These are phyloP conservation scores for Coronaproctus castanopsis DNA, from an alignment of 2,888 invertebrate genomes.

Conservation along the genomic window DNA sequence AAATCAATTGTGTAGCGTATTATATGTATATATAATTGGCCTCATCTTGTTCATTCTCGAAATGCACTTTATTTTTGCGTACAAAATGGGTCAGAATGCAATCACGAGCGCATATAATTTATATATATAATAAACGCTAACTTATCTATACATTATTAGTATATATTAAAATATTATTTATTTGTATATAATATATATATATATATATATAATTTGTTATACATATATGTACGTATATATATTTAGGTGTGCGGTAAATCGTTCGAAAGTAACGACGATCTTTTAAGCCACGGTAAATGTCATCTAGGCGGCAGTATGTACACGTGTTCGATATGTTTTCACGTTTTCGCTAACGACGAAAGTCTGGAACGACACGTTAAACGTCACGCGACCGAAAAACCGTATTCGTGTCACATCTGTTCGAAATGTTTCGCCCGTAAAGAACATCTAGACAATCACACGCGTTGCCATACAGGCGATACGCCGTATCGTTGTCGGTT, in stretches of 20 bases:
- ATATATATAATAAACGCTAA: no score
- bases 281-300: constrained; percentile 63
- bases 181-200: no score
- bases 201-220: no score
- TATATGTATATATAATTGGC: no score
- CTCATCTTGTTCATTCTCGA: no score
- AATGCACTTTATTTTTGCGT: no score
- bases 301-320: constrained; percentile 60
- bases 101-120: no score
- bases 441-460: constrained; percentile 68
- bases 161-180: no score
- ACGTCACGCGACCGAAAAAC: constrained; percentile 61
- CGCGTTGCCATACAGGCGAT: constrained; percentile 41
- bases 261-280: constrained; percentile 55
- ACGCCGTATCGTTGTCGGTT: constrained; percentile 38
- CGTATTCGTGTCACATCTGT: constrained; percentile 64
- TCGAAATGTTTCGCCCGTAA: constrained; percentile 69
- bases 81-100: no score
- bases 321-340: constrained; percentile 49
- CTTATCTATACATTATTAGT: no score
- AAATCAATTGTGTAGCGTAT: no score
- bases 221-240: constrained; percentile 1
- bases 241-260: constrained; percentile 60
- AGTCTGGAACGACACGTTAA: constrained; percentile 57
- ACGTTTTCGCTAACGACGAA: constrained; percentile 50